Percentiles rank a stretch among this genome's conserved stretches.
Evolutionary conservation across 1,140 invertebrate genomes (phyloP).

Genomic region (Drosophila punjabiensis): DNA sequence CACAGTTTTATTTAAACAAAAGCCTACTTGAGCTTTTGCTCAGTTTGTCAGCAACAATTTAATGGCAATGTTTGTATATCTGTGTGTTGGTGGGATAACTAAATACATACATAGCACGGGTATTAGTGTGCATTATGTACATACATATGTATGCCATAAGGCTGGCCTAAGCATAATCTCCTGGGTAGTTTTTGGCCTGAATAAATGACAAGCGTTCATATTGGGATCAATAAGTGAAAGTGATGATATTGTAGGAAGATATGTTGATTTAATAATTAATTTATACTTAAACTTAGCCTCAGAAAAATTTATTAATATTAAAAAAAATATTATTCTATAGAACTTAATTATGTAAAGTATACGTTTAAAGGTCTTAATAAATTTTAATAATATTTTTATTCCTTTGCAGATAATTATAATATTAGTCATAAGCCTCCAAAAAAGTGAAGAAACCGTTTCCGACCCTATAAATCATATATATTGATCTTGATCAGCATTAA

Average conservation of each 20-base stretch:
- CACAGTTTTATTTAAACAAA: slow-evolving; percentile 81
- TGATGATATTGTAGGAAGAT: background rate
- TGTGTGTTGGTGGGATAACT: background rate
- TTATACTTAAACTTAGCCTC: background rate
- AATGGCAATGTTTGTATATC: slow-evolving; percentile 27
- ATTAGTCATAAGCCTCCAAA: no score
- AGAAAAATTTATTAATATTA: no score
- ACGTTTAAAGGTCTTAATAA: no score
- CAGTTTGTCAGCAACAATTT: slow-evolving; percentile 68
- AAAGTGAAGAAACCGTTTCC: no score
- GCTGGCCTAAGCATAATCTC: slow-evolving; percentile 21
- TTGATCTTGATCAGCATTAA: no score
- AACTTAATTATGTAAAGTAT: background rate
- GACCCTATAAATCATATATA: no score
- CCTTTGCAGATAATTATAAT: no score
- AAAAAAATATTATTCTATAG: no score
- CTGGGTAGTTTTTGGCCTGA: background rate
- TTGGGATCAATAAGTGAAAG: background rate
- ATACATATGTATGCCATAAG: slow-evolving; percentile 18
- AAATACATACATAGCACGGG: slow-evolving; percentile 10
- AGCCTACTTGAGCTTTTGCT: slow-evolving; percentile 76
- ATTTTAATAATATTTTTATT: no score
- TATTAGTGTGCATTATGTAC: slow-evolving; percentile 1
- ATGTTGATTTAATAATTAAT: background rate
- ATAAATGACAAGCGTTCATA: background rate